Conservation (phyloP, 2,888 invertebrate genomes). For the Rhimphoctona megacephalus region DNA sequence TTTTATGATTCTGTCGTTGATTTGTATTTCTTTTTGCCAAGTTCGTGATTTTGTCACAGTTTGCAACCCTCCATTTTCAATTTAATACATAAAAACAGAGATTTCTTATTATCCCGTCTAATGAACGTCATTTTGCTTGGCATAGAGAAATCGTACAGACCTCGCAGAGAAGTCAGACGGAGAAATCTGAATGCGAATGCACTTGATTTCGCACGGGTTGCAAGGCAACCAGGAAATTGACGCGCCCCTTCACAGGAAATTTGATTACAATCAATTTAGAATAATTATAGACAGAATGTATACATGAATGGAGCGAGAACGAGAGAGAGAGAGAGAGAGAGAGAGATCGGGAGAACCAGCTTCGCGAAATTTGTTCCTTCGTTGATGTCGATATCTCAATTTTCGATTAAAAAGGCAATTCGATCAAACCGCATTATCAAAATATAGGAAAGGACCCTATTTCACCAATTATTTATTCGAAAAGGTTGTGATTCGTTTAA, state of each 20-base stretch:
- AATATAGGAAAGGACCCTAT: neutral
- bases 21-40: neutral
- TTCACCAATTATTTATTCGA: too few relatives aligned
- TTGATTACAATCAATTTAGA: constrained; percentile 58
- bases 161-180: neutral
- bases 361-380: neutral
- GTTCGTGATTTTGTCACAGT: neutral
- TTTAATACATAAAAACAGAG: neutral
- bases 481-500: neutral
- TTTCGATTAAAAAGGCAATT: constrained; percentile 27
- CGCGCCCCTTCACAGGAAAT: constrained; percentile 41
- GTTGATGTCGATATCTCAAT: constrained; percentile 7
- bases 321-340: constrained; percentile 3
- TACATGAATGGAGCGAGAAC: constrained; percentile 1
- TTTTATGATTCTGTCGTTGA: neutral
- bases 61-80: neutral
- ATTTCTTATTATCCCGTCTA: constrained; percentile 3
- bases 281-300: constrained; percentile 21
- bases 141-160: neutral
- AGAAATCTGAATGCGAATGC: constrained; percentile 22
- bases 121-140: neutral
- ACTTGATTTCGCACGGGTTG: constrained; percentile 16
- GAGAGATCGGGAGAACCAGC: neutral
- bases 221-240: constrained; percentile 35
- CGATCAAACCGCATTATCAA: neutral